Conservation (phyloP, 1,140 invertebrate species). For the Drosophila carrolli region DNA sequence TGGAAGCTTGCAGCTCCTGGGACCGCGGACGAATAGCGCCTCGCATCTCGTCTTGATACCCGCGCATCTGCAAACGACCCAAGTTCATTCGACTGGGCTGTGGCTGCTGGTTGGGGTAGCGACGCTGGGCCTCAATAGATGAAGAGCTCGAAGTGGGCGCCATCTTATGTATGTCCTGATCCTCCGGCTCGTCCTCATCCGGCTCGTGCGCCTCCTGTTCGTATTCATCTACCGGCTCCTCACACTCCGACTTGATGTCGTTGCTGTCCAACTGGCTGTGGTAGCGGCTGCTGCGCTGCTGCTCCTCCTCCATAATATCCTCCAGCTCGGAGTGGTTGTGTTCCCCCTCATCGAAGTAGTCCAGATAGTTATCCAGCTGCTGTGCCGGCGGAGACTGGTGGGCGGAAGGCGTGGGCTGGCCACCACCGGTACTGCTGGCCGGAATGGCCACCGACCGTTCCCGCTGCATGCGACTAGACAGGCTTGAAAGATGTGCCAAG, state of each 20-base stretch:
- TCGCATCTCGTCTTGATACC: constrained; percentile 68
- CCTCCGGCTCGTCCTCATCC: constrained; percentile 48
- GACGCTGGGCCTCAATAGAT: constrained; percentile 40
- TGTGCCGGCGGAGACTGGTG: constrained; percentile 61
- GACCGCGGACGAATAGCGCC: constrained; percentile 58
- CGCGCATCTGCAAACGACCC: constrained; percentile 63
- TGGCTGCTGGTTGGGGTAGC: constrained; percentile 54
- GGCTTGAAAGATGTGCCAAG: constrained; percentile 67
- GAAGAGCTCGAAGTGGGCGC: constrained; percentile 54
- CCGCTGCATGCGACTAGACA: constrained; percentile 74
- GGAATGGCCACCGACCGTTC: constrained; percentile 56
- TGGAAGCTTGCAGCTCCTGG: constrained; percentile 51
- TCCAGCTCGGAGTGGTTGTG: constrained; percentile 73
- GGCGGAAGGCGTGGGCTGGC: constrained; percentile 43
- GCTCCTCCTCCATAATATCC: constrained; percentile 74
- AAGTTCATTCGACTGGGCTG: constrained; percentile 49
- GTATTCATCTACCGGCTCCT: constrained; percentile 71
- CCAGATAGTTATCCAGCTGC: constrained; percentile 72
- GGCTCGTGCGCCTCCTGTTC: constrained; percentile 46
- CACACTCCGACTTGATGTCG: constrained; percentile 81
- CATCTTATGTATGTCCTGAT: constrained; percentile 59
- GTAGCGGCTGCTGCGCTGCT: constrained; percentile 53
- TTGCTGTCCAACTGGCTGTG: constrained; percentile 68
- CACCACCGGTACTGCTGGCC: constrained; percentile 30
- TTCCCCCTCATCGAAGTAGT: constrained; percentile 72